Evolutionary conservation across 2,113 vertebrate species (phyloP).

Genomic region (Plectropomus leopardus): DNA sequence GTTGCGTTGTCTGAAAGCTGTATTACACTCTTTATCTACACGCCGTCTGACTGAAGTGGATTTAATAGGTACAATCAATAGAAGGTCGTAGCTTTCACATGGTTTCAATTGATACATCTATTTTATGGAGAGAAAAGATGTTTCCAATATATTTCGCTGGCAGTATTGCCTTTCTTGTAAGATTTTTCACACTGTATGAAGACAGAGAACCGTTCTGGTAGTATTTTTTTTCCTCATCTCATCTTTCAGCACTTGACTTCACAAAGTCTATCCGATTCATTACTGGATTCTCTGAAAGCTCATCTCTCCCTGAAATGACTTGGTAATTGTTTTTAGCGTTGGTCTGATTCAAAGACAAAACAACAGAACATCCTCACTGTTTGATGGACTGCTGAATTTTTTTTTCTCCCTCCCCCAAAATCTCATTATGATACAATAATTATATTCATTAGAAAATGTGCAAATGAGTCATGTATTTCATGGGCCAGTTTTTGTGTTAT

Average conservation of each 20-base stretch:
- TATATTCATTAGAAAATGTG: slow-evolving; percentile 82
- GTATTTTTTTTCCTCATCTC: slow-evolving; percentile 32
- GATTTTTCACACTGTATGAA: slow-evolving; percentile 25
- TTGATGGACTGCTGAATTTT: slow-evolving; percentile 62
- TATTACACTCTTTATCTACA: slow-evolving; percentile 24
- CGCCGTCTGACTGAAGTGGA: slow-evolving; percentile 34
- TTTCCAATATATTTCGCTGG: slow-evolving; percentile 32
- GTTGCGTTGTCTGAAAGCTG: slow-evolving; percentile 46
- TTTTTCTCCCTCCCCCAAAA: slow-evolving; percentile 34
- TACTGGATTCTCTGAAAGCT: slow-evolving; percentile 64
- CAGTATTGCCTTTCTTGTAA: slow-evolving; percentile 16
- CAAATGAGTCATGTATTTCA: slow-evolving; percentile 70
- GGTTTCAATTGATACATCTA: slow-evolving; percentile 53
- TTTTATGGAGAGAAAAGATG: slow-evolving; percentile 43
- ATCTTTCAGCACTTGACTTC: slow-evolving; percentile 58
- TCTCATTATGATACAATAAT: slow-evolving; percentile 80
- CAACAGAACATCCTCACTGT: slow-evolving; percentile 58
- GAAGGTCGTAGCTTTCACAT: slow-evolving; percentile 44
- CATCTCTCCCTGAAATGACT: slow-evolving; percentile 66
- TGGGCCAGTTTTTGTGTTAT: slow-evolving; percentile 68
- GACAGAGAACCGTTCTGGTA: slow-evolving; percentile 18
- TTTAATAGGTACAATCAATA: slow-evolving; percentile 60
- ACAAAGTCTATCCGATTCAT: slow-evolving; percentile 62
- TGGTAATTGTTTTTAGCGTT: slow-evolving; percentile 70
- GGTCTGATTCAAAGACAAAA: slow-evolving; percentile 70